Evolutionary conservation across 1,140 invertebrate genomes (phyloP).

Genomic region (Eriocheir sinensis): DNA sequence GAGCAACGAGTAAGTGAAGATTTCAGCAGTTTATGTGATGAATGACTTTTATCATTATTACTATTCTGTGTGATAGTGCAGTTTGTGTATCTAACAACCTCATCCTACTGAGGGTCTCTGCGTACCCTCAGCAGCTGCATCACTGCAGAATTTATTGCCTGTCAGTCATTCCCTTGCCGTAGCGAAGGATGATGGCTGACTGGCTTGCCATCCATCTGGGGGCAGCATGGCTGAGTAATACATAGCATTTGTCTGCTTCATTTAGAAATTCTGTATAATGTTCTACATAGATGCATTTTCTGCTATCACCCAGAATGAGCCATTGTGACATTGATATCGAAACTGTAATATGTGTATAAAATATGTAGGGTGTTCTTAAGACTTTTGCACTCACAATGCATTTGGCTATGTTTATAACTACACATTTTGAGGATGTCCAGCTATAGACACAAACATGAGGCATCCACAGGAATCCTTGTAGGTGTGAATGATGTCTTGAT

Average conservation of each 20-base stretch:
- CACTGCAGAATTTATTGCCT: not conserved
- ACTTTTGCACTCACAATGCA: not conserved
- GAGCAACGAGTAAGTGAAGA: not conserved
- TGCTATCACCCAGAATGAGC: not conserved
- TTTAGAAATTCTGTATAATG: not conserved
- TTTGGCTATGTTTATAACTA: not conserved
- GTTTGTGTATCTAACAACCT: no score
- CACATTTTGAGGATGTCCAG: not conserved
- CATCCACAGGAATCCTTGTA: not conserved
- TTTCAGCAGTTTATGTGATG: not conserved
- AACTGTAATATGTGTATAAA: not conserved
- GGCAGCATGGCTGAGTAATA: not conserved
- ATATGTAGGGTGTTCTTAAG: not conserved
- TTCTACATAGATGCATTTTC: not conserved
- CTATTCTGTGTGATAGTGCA: not conserved
- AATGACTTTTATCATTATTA: slow-evolving; percentile 22
- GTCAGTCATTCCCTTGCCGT: not conserved
- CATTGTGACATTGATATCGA: not conserved
- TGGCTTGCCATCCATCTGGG: not conserved
- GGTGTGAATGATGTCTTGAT: not conserved
- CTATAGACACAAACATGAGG: not conserved
- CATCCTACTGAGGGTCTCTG: no score
- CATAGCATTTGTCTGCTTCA: not conserved
- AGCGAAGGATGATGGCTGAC: not conserved
- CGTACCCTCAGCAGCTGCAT: not conserved